Evolutionary conservation across 2,888 invertebrate species (phyloP).

Genomic region (Boloria euphrosyne): DNA sequence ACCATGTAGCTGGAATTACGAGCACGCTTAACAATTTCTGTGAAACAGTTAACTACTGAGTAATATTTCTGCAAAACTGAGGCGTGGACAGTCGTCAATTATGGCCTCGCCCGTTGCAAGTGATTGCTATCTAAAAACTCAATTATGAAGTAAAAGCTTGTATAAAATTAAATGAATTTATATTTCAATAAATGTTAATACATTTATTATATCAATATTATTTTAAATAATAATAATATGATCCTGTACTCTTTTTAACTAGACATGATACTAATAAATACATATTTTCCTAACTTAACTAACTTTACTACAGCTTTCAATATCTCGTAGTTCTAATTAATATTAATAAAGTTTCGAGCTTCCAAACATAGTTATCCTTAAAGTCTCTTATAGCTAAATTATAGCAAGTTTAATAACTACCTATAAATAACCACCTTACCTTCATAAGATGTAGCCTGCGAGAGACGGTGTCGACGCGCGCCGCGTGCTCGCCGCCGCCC

Average conservation of each 20-base stretch:
- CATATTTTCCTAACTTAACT: too few relatives aligned
- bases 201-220: too few relatives aligned
- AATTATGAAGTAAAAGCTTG: too few relatives aligned
- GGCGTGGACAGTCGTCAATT: slow-evolving; percentile 15
- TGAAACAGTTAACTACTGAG: slow-evolving; percentile 3
- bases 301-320: too few relatives aligned
- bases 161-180: not conserved
- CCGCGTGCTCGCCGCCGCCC: slow-evolving; percentile 85
- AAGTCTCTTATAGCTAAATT: not conserved
- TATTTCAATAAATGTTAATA: too few relatives aligned
- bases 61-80: slow-evolving; percentile 2
- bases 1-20: too few relatives aligned
- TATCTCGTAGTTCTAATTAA: too few relatives aligned
- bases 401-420: not conserved
- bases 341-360: too few relatives aligned
- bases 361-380: too few relatives aligned
- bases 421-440: slow-evolving; percentile 60
- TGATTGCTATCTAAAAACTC: slow-evolving; percentile 3
- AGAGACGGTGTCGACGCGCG: slow-evolving; percentile 85
- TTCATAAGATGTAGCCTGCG: slow-evolving; percentile 84
- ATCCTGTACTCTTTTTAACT: too few relatives aligned
- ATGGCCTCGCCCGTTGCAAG: slow-evolving; percentile 1
- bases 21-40: not conserved
- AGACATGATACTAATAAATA: too few relatives aligned
- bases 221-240: not conserved